A percentile compares a stretch with the other conserved stretches of the same genome.
These are phyloP conservation scores for Pterocles burchelli DNA, from an alignment of 2,113 vertebrate species.

Conservation along the genomic window DNA sequence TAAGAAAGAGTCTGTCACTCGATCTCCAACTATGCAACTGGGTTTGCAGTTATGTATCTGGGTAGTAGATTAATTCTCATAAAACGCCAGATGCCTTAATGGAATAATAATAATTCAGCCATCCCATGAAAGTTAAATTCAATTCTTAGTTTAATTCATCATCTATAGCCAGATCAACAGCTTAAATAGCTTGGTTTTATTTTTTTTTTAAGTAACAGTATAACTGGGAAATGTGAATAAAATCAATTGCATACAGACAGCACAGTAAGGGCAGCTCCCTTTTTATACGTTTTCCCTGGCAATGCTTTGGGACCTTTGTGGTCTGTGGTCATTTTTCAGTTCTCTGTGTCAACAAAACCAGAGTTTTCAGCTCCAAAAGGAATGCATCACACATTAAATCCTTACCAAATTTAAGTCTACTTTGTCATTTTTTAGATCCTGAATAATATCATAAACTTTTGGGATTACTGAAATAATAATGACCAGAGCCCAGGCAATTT, in stretches of 20 bases:
- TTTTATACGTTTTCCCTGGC: constrained; percentile 64
- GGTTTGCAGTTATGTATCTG: not conserved
- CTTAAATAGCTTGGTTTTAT: constrained; percentile 25
- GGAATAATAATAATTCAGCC: not conserved
- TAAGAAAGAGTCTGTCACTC: not conserved
- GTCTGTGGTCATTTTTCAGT: constrained; percentile 69
- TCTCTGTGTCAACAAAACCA: constrained; percentile 67
- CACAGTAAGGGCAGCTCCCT: constrained; percentile 51
- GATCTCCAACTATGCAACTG: not conserved
- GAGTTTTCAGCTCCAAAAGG: constrained; percentile 53
- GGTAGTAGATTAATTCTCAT: not conserved
- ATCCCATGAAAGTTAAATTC: not conserved
- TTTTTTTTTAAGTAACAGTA: constrained; percentile 39
- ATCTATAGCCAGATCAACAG: constrained; percentile 12
- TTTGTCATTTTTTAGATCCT: constrained; percentile 36
- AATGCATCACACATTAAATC: constrained; percentile 62
- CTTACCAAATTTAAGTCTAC: constrained; percentile 53
- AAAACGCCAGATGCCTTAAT: not conserved
- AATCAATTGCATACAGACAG: constrained; percentile 56
- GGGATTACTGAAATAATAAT: constrained; percentile 74
- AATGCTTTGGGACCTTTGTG: constrained; percentile 21
- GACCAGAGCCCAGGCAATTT: constrained; percentile 73
- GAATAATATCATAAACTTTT: constrained; percentile 57
- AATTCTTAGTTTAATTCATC: constrained; percentile 43
- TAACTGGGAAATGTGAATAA: constrained; percentile 53